phyloP scores from a whole-genome alignment of 2,797 vertebrate species.

The Alectoris magna region DNA sequence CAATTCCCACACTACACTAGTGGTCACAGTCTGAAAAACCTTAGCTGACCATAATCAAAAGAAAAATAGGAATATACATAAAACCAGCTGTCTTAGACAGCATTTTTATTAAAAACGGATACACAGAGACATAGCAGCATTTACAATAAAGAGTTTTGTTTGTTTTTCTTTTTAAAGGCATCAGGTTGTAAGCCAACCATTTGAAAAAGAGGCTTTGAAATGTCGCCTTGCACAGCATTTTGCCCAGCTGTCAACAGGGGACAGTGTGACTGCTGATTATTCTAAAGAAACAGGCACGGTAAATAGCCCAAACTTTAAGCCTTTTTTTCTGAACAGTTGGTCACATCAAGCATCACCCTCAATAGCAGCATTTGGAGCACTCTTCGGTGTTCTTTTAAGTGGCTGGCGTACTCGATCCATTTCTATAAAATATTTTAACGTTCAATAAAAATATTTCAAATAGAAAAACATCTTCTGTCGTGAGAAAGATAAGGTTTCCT shows the following conservation, averaged over 20 bases:
- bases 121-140: slow-evolving; percentile 90
- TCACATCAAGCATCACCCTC: slow-evolving; percentile 84
- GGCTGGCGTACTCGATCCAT: slow-evolving; percentile 81
- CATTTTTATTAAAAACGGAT: slow-evolving; percentile 88
- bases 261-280: background rate
- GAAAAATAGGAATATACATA: slow-evolving; percentile 54
- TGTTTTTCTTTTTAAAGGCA: slow-evolving; percentile 75
- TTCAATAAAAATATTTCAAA: slow-evolving; percentile 78
- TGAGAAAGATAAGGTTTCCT: slow-evolving; percentile 30
- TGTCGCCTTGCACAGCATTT: slow-evolving; percentile 15
- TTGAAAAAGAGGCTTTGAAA: slow-evolving; percentile 59
- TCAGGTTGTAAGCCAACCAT: slow-evolving; percentile 81
- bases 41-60: slow-evolving; percentile 17
- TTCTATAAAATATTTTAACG: slow-evolving; percentile 63
- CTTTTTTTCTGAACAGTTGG: slow-evolving; percentile 58
- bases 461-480: slow-evolving; percentile 47
- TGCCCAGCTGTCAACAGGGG: background rate
- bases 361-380: slow-evolving; percentile 94
- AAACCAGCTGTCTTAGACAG: slow-evolving; percentile 81
- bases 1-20: slow-evolving; percentile 29
- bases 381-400: slow-evolving; percentile 83
- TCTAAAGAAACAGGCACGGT: background rate
- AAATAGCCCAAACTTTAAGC: slow-evolving; percentile 44
- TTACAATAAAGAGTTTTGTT: slow-evolving; percentile 74
- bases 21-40: slow-evolving; percentile 42